Conservation (phyloP, 1,140 invertebrate species). For the Drosophila azteca region DNA sequence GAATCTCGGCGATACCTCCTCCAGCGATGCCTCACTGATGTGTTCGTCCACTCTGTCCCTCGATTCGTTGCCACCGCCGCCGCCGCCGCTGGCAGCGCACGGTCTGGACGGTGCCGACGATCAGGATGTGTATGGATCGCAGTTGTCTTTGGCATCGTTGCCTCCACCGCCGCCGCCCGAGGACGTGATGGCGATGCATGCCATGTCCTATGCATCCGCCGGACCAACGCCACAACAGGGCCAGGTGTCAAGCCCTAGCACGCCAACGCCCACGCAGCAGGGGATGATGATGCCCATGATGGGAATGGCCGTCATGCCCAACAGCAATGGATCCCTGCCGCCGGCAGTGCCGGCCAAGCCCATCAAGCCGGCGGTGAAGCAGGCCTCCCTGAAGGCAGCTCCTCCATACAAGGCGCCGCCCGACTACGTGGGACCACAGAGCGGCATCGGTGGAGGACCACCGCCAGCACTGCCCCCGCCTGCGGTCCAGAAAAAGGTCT, state of each 20-base stretch:
- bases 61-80: conserved; percentile 90
- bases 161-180: conserved; percentile 88
- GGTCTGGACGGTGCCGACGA: conserved; percentile 85
- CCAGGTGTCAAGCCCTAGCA: conserved; percentile 26
- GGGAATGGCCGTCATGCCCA: conserved; percentile 37
- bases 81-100: conserved; percentile 86
- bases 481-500: conserved; percentile 75
- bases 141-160: conserved; percentile 87
- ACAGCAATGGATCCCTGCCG: conserved; percentile 62
- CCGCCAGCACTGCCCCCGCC: conserved; percentile 52
- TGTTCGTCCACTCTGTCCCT: conserved; percentile 90
- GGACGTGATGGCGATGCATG: conserved; percentile 53
- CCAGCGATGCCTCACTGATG: conserved; percentile 84
- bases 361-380: conserved; percentile 76
- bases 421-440: conserved; percentile 71
- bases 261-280: conserved; percentile 30
- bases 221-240: conserved; percentile 6
- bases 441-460: neutral
- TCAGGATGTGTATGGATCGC: conserved; percentile 88
- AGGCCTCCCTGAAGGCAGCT: conserved; percentile 61
- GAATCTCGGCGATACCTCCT: neutral
- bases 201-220: conserved; percentile 34
- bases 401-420: conserved; percentile 83
- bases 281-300: conserved; percentile 29
- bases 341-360: conserved; percentile 79